phyloP scores from a whole-genome alignment of 2,113 vertebrate genomes.

The Chloroceryle aenea region DNA sequence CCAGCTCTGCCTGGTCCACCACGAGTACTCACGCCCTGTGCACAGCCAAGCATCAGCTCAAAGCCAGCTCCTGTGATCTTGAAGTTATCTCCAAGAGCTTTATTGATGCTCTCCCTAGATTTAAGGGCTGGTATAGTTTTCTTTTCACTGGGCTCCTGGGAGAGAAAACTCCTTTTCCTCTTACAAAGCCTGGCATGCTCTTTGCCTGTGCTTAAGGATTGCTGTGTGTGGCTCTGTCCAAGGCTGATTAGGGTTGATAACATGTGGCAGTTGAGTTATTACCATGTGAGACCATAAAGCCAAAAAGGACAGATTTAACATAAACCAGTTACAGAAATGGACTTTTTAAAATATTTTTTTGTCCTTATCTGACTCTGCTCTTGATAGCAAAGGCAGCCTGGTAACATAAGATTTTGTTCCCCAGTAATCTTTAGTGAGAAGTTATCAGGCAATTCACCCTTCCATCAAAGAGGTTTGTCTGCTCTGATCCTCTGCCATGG shows the following conservation, averaged over 20 bases:
- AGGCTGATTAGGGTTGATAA: neutral
- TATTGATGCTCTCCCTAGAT: neutral
- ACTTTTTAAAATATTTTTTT: neutral
- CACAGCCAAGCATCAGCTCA: rapidly evolving
- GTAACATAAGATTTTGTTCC: neutral
- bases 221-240: neutral
- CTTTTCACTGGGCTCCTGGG: neutral
- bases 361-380: neutral
- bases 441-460: neutral
- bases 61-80: neutral
- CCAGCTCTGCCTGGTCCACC: neutral
- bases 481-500: neutral
- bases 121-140: neutral
- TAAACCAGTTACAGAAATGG: neutral
- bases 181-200: neutral
- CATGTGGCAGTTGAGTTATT: neutral
- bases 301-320: neutral
- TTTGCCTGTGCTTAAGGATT: neutral
- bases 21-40: rapidly evolving
- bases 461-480: neutral
- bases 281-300: neutral
- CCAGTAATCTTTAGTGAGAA: neutral
- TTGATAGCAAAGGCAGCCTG: neutral
- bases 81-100: neutral
- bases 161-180: neutral